These are phyloP conservation scores for Oreohelix idahoensis DNA, from an alignment of 1,140 invertebrate genomes.

Conservation along the genomic window DNA sequence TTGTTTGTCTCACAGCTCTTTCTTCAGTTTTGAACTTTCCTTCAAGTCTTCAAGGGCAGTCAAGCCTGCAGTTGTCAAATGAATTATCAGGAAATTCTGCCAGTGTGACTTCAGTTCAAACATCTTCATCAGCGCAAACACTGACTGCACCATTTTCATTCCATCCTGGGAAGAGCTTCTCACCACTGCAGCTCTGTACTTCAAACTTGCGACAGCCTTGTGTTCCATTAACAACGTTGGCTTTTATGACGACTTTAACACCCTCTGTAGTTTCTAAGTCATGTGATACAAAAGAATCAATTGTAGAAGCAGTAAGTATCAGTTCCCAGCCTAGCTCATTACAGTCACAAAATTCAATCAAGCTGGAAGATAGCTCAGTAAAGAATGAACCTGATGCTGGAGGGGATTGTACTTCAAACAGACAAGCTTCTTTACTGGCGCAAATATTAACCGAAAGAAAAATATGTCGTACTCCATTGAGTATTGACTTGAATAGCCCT, in stretches of 20 bases:
- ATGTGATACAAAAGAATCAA: slow-evolving; percentile 5
- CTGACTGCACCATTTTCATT: slow-evolving; percentile 25
- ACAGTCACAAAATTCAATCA: background rate
- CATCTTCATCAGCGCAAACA: background rate
- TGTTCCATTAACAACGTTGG: slow-evolving; percentile 17
- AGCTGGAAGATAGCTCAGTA: no score
- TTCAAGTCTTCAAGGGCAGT: background rate
- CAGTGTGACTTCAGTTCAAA: background rate
- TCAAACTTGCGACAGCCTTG: background rate
- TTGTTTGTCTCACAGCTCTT: background rate
- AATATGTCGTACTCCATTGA: slow-evolving; percentile 38
- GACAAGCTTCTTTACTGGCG: slow-evolving; percentile 6
- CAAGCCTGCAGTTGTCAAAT: slow-evolving; percentile 5
- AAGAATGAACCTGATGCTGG: background rate
- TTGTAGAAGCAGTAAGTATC: background rate
- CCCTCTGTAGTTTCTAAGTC: background rate
- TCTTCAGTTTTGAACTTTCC: slow-evolving; percentile 21
- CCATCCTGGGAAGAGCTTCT: background rate
- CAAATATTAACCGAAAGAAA: slow-evolving; percentile 40
- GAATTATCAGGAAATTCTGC: background rate
- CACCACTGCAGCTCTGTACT: background rate
- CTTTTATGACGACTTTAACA: background rate
- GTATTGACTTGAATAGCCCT: slow-evolving; percentile 45
- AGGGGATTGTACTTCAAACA: background rate
- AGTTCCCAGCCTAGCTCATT: no score